Conservation (phyloP, 2,113 vertebrate species). For the Puma concolor region DNA sequence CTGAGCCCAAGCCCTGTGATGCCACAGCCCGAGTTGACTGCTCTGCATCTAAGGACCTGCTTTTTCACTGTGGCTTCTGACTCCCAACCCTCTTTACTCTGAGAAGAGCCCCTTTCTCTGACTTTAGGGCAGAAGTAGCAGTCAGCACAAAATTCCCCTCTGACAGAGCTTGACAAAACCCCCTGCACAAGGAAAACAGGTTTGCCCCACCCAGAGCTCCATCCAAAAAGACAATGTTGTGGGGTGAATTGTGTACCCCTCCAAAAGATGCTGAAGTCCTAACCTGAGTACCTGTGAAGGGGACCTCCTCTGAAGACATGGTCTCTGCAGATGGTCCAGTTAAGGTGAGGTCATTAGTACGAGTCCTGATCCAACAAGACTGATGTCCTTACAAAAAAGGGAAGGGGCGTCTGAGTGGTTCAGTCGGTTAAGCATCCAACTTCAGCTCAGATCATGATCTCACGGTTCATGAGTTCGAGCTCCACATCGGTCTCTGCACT, state of each 20-base stretch:
- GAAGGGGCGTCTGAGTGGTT: too few species aligned
- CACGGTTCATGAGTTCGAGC: too few species aligned
- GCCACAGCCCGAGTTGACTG: too few species aligned
- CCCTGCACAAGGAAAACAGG: background rate
- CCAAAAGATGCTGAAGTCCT: background rate
- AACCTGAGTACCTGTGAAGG: background rate
- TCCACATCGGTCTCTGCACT: too few species aligned
- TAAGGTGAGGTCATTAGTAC: background rate
- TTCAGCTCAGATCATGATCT: too few species aligned
- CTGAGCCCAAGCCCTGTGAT: background rate
- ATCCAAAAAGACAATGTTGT: background rate
- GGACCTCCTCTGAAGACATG: background rate
- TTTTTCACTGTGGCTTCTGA: background rate
- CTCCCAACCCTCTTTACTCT: background rate
- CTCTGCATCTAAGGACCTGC: background rate
- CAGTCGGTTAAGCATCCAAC: too few species aligned
- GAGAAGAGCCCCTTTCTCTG: background rate
- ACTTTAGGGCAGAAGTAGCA: background rate
- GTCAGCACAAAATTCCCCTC: too few species aligned
- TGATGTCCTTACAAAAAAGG: too few species aligned
- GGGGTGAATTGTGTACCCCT: background rate
- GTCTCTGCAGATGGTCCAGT: background rate
- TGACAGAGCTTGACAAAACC: background rate
- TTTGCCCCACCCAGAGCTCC: background rate
- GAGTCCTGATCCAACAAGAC: background rate